Percentiles rank a stretch among this genome's conserved stretches.
phyloP scores from a whole-genome alignment of 2,888 invertebrate genomes.

The Luperina nickerlii region DNA sequence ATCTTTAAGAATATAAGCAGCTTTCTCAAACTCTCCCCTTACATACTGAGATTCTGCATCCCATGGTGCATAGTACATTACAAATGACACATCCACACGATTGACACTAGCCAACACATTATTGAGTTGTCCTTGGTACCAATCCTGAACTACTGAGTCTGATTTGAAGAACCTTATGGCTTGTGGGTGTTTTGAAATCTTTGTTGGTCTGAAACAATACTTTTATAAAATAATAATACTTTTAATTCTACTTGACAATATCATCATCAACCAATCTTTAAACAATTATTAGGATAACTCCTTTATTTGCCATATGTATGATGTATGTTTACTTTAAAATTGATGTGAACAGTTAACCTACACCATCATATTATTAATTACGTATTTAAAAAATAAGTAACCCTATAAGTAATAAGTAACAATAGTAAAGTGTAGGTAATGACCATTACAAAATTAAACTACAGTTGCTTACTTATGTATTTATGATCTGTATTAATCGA shows the following conservation, averaged over 20 bases:
- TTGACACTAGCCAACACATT: slow-evolving; percentile 91
- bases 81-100: slow-evolving; percentile 94
- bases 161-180: slow-evolving; percentile 93
- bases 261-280: background rate
- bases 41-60: slow-evolving; percentile 96
- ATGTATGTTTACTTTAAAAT: background rate
- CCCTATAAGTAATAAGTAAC: no score
- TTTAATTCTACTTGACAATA: background rate
- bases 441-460: background rate
- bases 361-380: background rate
- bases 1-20: slow-evolving; percentile 92
- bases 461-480: background rate
- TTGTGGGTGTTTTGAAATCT: slow-evolving; percentile 85
- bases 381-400: background rate
- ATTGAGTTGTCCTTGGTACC: slow-evolving; percentile 94
- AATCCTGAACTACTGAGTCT: slow-evolving; percentile 93
- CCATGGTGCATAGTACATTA: slow-evolving; percentile 99
- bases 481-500: background rate
- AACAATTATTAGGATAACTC: background rate
- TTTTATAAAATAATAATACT: background rate
- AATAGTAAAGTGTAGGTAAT: background rate
- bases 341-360: background rate
- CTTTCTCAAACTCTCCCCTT: slow-evolving; percentile 93
- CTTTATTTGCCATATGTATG: background rate
- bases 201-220: slow-evolving; percentile 76